Base-by-base conservation (phyloP, 2,113 vertebrate species). In the Corythoichthys haematopterus region DNA sequence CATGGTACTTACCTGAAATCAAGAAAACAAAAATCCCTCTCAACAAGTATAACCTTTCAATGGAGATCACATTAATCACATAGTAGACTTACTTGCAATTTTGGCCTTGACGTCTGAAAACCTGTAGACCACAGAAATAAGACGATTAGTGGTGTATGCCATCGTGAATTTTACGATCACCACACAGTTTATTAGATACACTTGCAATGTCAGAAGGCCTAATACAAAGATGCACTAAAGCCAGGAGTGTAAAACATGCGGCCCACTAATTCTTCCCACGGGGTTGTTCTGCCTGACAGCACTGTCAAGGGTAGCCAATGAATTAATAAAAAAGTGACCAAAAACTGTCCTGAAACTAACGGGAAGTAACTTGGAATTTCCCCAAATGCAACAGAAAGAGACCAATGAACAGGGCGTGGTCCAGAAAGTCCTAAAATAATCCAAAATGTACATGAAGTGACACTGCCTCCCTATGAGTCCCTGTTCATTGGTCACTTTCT, bases 61-160 rank as follows among this genome's bases (percentile, higher is more conserved):
- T 33, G 68, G 20, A 58, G 6, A 45, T 36, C 16, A 14, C 1
- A 13, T 8, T 45, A 15, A 36, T 15, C 20, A 33, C 37, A 66
- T 38, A 7, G 20, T 35, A 33, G 70, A 95, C 97, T 94, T 92
- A 99, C 97, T 99, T 88, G 97, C 97, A 86, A 99, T 99, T 93
- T 98, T 98, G 75, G 97, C 97, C 85, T 99, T 99, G 78, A 99
- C 97, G 85, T 98, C 97, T 81, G 97, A 93, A 94, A 99, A 98
- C 90, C 97, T 99, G 91, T 80, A 82, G 80, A 80, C 80, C 36
- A 78, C 3, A 46, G 66, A 46, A 68, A 38, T 53, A 55, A 67
- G 3, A 71, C 46, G 48, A 20, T 63, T 38, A 62, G 33, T 52
- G 65, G 28, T 2, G 20, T 15, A 55, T 47, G 5, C 7, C 6